Evolutionary conservation across 92 coral and sea anemone genomes (phyloP), one percentile per base, ranked within the genome.

Genomic region (Pocillopora grandis): DNA sequence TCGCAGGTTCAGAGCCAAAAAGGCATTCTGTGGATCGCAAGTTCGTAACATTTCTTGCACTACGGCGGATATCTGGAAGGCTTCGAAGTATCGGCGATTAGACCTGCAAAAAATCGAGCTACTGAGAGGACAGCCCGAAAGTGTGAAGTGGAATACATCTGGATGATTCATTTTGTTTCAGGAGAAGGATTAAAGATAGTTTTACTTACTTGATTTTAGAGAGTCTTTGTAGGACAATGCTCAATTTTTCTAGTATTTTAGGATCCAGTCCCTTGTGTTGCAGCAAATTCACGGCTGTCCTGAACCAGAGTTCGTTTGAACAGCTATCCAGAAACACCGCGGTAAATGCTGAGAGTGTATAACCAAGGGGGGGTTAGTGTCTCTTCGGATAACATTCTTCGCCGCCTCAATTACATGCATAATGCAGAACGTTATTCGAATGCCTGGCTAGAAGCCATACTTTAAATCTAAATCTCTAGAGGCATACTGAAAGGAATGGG

Each of bases 61-160:
- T 12, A 96, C 80, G 36, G 99, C 88, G 52, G 88, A 88, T 74
- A 96, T 90, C 92, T 94, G 96, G 92, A 94, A 96, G 66, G 99
- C 99, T 61, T 96, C 99, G 81, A 96, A 96, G 84, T 92, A 96
- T 71, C 99, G 96, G 36, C 99, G 98, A 76, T 96, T 94, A 49
- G 91, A 84, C 82, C 99, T 96, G 86, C 7, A 87, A 8, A 68
- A 72, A 2, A 72, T 21, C 7, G 21, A 23, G 7, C 10, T 21
- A 17, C 19, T 20, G 1, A 49, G 12, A 31, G 13, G 27, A 27
- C 5, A 12, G 6, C 36, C 1, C 27, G 6, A 10, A 13, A 31
- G 8, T 10, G 16, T 66, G 52, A 7, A 42, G 52, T 7, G 52
- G 52, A 42, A 42, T 42, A 42, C 52, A 42, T 64, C 69, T 64